Percentiles rank a stretch among this genome's conserved stretches.
Evolutionary conservation across 2,113 vertebrate species (phyloP).

Genomic region (Sialia sialis): DNA sequence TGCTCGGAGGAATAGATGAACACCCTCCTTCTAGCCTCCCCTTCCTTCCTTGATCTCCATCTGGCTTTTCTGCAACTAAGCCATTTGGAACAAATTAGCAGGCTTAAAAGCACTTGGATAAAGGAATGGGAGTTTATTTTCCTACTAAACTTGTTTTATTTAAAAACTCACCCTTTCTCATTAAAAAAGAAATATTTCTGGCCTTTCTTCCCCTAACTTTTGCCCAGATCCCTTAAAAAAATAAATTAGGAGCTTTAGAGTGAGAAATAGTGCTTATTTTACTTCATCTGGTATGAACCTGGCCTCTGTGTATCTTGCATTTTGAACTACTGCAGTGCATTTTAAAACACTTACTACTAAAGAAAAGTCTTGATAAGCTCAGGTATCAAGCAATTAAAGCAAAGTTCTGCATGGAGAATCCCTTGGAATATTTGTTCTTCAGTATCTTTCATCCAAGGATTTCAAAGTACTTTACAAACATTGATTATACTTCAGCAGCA

Average conservation of each 20-base stretch:
- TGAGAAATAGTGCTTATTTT: not conserved
- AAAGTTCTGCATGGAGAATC: not conserved
- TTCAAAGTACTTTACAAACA: conserved; percentile 35
- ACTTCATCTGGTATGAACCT: not conserved
- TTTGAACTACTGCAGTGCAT: not conserved
- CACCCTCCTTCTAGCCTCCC: not conserved
- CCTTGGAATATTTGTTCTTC: conserved; percentile 9
- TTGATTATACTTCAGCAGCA: conserved; percentile 10
- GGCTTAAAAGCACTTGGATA: not conserved
- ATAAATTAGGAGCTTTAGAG: not conserved
- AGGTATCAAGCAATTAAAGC: conserved; percentile 16
- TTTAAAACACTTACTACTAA: not conserved
- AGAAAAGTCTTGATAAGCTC: not conserved
- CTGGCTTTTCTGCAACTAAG: not conserved
- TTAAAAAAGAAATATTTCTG: not conserved
- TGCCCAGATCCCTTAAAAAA: not conserved
- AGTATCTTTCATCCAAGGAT: not conserved
- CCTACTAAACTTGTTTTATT: not conserved
- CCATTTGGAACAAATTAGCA: not conserved
- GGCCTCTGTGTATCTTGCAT: not conserved
- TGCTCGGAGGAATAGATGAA: not conserved
- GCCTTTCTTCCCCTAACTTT: not conserved
- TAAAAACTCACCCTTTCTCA: not conserved
- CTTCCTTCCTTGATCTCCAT: not conserved
- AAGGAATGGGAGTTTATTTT: not conserved